Evolutionary conservation across 2,888 invertebrate species (phyloP), one percentile per base, ranked within the genome.

Genomic region (Tuta absoluta): DNA sequence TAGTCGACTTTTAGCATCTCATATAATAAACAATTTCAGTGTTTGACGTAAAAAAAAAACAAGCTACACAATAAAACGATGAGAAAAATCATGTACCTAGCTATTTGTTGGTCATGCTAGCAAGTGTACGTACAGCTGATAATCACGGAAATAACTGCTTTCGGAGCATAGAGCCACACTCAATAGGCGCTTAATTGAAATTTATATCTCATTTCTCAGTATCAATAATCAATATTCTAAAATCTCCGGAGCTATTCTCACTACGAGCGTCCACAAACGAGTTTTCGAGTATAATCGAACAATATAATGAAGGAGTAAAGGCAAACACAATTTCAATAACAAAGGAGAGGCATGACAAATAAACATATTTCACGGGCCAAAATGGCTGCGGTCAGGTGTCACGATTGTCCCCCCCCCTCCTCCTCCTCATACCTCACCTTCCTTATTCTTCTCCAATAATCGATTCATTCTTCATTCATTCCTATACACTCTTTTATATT

Each of bases 301-400:
- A 91, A 91, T 90, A 89, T 91, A 89, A 89, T 89, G 89, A 88
- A 90, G 89, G 90, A 89, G 90, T 89, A 84, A 90, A 91, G 89
- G 89, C 89, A 91, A 91, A 91, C 89, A 91, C 84, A 84, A 91
- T 91, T 91, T 91, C 87, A 91, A 91, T 91, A 90, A 91, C 91
- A 91, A 91, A 91, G 83, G 86, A 81, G 83, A 85, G 80, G 86
- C 86, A 89, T 86, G 89, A 90, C 91, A 91, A 91, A 91, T 91
- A 91, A 91, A 91, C 90, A 91, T 91, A 91, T 91, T 91, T 91
- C 91, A 91, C 85, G 86, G 87, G 84, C 90, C 84, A 88, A 91
- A 91, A 90, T 89, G 91, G 89, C 89, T 89, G 85, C 89, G 91
- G 91, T 91, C 91, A 91, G 89, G 89, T 91, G 91, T 90, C 91